Evolutionary conservation across 2,113 vertebrate genomes (phyloP).

Genomic region (Psittacula cyanocephala): DNA sequence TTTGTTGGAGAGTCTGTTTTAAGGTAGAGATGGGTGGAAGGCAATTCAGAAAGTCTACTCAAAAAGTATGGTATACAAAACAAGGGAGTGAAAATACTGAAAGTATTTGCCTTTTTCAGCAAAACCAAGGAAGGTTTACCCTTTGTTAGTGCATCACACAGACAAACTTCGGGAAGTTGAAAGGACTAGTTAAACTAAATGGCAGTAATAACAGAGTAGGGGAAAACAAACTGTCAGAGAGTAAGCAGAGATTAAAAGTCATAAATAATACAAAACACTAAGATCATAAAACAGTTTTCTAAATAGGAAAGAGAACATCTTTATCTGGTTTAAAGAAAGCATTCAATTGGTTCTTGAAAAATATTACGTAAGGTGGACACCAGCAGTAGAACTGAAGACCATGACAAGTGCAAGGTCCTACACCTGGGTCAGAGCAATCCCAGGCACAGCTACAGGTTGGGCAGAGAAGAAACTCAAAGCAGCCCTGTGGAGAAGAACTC

Average conservation of each 20-base stretch:
- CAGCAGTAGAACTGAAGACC: neutral
- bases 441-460: no score
- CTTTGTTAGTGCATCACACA: neutral
- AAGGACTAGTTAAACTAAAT: neutral
- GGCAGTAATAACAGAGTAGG: neutral
- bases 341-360: neutral
- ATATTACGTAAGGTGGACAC: neutral
- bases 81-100: neutral
- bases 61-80: neutral
- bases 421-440: no score
- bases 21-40: neutral
- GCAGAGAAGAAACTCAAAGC: no score
- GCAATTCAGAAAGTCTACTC: neutral
- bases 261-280: neutral
- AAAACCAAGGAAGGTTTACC: neutral
- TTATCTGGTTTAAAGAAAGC: neutral
- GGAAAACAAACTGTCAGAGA: neutral
- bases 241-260: neutral
- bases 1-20: neutral
- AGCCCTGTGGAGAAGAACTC: no score
- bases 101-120: neutral
- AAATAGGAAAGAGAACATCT: neutral
- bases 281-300: neutral
- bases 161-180: neutral
- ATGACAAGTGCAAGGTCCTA: no score